Evolutionary conservation across 2,797 vertebrate species (phyloP).

Genomic region (Apogon talboti): DNA sequence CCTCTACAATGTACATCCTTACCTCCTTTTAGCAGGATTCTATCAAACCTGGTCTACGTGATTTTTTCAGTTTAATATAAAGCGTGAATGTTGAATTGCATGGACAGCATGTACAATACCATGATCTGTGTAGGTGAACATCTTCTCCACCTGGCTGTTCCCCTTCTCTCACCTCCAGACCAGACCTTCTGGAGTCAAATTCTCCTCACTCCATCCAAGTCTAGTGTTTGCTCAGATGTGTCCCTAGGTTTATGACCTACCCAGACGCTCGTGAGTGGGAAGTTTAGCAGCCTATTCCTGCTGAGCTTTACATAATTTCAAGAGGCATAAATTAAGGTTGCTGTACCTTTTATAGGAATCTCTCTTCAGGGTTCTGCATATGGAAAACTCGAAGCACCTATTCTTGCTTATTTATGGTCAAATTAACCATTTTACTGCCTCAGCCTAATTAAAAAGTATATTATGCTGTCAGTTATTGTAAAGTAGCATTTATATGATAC

Average conservation of each 20-base stretch:
- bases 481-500: not conserved
- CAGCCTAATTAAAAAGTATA: slow-evolving; percentile 9
- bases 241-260: slow-evolving; percentile 36
- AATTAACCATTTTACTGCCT: slow-evolving; percentile 20
- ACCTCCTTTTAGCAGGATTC: too few species aligned
- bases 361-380: slow-evolving; percentile 14
- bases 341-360: slow-evolving; percentile 7
- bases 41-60: too few species aligned
- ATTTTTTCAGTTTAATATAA: too few species aligned
- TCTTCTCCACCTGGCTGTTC: slow-evolving; percentile 22
- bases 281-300: slow-evolving; percentile 28
- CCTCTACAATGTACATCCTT: too few species aligned
- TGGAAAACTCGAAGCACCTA: slow-evolving; percentile 15
- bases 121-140: slow-evolving; percentile 14
- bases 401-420: slow-evolving; percentile 19
- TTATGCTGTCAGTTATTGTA: not conserved
- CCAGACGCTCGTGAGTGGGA: slow-evolving; percentile 28
- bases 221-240: slow-evolving; percentile 29
- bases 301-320: slow-evolving; percentile 30
- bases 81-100: too few species aligned
- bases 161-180: slow-evolving; percentile 20
- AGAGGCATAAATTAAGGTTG: slow-evolving; percentile 20
- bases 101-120: too few species aligned
- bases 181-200: not conserved
- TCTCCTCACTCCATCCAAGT: slow-evolving; percentile 22